Conservation (phyloP, 1,140 invertebrate genomes). For the Alviniconcha marisindica region DNA sequence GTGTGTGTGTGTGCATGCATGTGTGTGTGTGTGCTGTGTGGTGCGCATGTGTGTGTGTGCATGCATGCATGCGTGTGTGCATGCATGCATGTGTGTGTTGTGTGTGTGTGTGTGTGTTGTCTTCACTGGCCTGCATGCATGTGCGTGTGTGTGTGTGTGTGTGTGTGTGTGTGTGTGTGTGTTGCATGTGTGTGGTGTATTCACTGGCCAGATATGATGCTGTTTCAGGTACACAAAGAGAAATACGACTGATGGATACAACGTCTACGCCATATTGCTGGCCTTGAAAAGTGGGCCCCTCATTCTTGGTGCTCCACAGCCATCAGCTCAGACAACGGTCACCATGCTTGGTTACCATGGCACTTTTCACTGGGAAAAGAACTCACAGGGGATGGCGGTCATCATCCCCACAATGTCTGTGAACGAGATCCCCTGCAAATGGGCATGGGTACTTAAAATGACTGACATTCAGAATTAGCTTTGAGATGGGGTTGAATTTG, state of each 20-base stretch:
- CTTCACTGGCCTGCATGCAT: no score
- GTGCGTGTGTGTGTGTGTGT: no score
- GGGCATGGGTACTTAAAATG: constrained; percentile 26
- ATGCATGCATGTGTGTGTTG: no score
- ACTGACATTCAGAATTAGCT: constrained; percentile 2
- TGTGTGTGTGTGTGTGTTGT: no score
- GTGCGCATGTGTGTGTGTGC: no score
- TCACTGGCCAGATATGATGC: no score
- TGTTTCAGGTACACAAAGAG: constrained; percentile 19
- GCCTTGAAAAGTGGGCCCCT: background rate
- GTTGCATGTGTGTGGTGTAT: no score
- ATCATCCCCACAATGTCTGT: constrained; percentile 4
- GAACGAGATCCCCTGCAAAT: constrained; percentile 8
- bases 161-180: no score
- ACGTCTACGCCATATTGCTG: constrained; percentile 2
- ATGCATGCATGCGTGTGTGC: no score
- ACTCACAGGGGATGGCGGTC: background rate
- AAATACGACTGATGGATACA: background rate
- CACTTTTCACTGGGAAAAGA: background rate
- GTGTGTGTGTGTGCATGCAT: no score
- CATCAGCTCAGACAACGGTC: background rate
- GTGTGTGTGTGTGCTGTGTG: no score
- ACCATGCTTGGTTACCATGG: constrained; percentile 24
- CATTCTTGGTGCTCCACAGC: constrained; percentile 2
- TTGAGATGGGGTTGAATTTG: background rate